Base-by-base conservation (phyloP, 2,113 vertebrate species). In the Crotophaga sulcirostris region DNA sequence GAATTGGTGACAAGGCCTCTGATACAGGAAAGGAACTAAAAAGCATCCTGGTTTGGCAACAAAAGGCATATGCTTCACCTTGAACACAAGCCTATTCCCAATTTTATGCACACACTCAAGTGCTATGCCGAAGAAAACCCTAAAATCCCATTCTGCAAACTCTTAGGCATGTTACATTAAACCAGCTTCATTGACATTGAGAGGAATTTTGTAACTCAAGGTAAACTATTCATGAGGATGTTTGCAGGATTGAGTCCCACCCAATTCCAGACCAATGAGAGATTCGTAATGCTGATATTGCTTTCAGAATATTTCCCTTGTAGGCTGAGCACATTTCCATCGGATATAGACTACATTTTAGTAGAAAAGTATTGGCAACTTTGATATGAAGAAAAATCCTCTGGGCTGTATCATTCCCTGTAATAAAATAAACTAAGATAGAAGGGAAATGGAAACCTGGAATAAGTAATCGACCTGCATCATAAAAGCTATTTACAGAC, bases 341-440 rank as follows among this genome's bases (percentile, higher is more conserved):
- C 80, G 86, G 26, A 95, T 62, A 54, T 18, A 91, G 73, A 44
- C 83, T 28, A 34, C 18, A 45, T 89, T 86, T 97, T 96, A 81
- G 5, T 8, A 92, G 63, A 45, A 89, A 94, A 93, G 70, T 96
- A 89, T 38, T 89, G 79, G 82, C 85, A 94, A 63, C 33, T 89
- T 91, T 93, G 72, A 88, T 93, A 91, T 64, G 75, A 95, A 93
- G 68, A 96, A 94, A 96, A 64, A 60, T 94, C 76, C 74, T 96
- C 49, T 96, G 79, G 83, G 77, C 59, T 93, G 47, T 93, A 94
- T 93, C 60, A 77, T 74, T 96, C 69, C 69, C 58, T 47, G 33
- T 60, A 96, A 96, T 95, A 96, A 97, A 97, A 96, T 93, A 94
- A 96, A 93, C 87, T 78, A 84, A 95, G 75, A 85, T 64, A 93